phyloP scores from a whole-genome alignment of 2,113 vertebrate genomes.

The Scophthalmus maximus region DNA sequence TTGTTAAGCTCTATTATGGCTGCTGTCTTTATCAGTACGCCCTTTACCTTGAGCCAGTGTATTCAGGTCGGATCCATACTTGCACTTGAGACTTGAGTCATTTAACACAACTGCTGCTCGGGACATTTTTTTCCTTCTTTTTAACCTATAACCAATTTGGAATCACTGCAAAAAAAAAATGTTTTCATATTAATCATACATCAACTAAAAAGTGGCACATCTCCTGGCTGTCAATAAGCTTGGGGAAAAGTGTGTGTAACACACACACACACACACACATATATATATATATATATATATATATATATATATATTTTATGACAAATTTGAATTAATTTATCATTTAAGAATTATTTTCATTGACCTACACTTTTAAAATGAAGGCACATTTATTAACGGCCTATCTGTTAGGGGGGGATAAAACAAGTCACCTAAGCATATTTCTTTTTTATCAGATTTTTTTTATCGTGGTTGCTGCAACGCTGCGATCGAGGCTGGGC shows the following conservation, averaged over 20 bases:
- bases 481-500: background rate
- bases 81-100: background rate
- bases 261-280: background rate
- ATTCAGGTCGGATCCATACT: background rate
- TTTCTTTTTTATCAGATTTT: background rate
- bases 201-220: no score
- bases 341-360: background rate
- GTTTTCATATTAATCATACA: no score
- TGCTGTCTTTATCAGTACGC: background rate
- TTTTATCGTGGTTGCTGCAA: conserved; percentile 8
- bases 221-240: background rate
- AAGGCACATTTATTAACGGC: no score
- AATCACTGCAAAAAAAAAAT: background rate
- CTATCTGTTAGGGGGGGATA: no score
- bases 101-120: background rate
- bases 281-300: no score
- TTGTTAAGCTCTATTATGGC: background rate
- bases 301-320: background rate
- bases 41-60: background rate
- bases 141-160: background rate
- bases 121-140: background rate
- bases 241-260: no score
- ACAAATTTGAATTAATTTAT: background rate
- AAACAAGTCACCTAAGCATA: conserved; percentile 8
- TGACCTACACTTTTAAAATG: background rate